Percentiles rank a stretch among this genome's conserved stretches.
These are phyloP conservation scores for Thaumatotibia leucotreta DNA, from an alignment of 1,140 invertebrate species.

Conservation along the genomic window DNA sequence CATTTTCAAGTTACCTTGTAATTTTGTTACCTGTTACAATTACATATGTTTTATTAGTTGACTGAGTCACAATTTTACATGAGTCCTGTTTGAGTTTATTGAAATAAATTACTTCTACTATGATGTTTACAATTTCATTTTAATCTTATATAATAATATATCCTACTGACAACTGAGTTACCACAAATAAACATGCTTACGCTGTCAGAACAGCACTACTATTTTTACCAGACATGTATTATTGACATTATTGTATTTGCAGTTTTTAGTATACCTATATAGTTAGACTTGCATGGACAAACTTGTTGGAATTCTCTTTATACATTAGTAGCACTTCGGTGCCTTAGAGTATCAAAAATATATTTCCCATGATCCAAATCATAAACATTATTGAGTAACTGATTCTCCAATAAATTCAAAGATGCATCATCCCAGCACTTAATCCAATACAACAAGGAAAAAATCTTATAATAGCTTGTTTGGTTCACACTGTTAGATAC, in stretches of 20 bases:
- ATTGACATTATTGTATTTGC: too few species aligned
- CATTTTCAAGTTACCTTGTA: constrained; percentile 23
- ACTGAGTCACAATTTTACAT: constrained; percentile 13
- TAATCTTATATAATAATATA: background rate
- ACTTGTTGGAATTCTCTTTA: too few species aligned
- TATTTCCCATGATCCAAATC: constrained; percentile 51
- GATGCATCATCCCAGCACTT: constrained; percentile 63
- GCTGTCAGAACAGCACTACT: too few species aligned
- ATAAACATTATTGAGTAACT: constrained; percentile 56
- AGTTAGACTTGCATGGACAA: too few species aligned
- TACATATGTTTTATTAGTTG: constrained; percentile 16
- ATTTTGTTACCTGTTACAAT: constrained; percentile 23
- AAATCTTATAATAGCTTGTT: constrained; percentile 53
- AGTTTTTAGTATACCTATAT: too few species aligned
- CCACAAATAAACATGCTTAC: too few species aligned
- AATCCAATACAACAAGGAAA: constrained; percentile 67
- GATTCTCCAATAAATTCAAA: constrained; percentile 64
- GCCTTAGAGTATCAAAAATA: constrained; percentile 57
- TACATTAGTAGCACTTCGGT: constrained; percentile 37
- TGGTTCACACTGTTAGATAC: constrained; percentile 47
- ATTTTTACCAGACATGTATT: too few species aligned
- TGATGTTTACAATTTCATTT: constrained; percentile 20
- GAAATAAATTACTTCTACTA: constrained; percentile 29
- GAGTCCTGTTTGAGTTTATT: constrained; percentile 29
- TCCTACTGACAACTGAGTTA: too few species aligned